Conservation (phyloP, 2,888 invertebrate genomes). For the Ganaspis brasiliensis region DNA sequence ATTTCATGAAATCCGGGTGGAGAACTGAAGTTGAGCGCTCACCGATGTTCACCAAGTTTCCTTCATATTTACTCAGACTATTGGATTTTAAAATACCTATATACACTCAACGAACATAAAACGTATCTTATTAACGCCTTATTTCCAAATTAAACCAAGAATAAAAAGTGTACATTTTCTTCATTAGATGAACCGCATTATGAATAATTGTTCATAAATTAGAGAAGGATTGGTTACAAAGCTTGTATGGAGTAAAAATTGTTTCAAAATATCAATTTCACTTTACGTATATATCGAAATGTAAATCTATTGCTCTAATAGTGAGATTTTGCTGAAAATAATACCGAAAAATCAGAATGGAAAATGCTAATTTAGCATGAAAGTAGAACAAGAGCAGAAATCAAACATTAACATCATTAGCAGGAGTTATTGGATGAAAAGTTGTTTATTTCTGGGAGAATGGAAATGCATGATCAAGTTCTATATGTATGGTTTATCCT, state of each 20-base stretch:
- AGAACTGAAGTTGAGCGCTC: constrained; percentile 17
- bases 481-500: background rate
- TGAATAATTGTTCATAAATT: background rate
- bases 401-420: background rate
- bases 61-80: constrained; percentile 15
- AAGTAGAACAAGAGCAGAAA: background rate
- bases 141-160: background rate
- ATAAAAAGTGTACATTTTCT: background rate
- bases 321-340: no score
- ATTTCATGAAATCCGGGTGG: constrained; percentile 41
- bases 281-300: no score
- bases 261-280: no score
- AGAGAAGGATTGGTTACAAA: no score
- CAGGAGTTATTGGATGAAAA: no score
- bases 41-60: constrained; percentile 27
- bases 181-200: background rate
- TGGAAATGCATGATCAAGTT: constrained; percentile 15
- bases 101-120: background rate
- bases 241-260: no score
- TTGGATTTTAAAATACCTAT: constrained; percentile 23
- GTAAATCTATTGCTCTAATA: no score
- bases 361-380: background rate
- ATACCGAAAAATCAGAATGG: background rate
- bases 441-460: background rate
- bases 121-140: constrained; percentile 11